Evolutionary conservation across 2,113 vertebrate genomes (phyloP).

Genomic region (Nanorana parkeri): DNA sequence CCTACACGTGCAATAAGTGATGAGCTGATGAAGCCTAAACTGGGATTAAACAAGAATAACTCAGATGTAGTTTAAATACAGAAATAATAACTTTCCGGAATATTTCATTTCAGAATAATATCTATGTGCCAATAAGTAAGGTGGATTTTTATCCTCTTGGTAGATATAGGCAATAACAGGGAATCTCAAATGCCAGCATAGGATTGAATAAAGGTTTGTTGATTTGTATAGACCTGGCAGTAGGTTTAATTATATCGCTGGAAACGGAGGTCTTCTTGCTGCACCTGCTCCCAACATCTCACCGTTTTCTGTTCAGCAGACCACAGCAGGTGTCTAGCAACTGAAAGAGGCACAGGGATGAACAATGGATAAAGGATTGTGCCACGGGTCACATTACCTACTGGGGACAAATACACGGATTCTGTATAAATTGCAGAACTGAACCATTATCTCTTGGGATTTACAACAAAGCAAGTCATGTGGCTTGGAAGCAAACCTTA

Average conservation of each 20-base stretch:
- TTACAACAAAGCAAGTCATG: slow-evolving; percentile 29
- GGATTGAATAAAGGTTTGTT: slow-evolving; percentile 49
- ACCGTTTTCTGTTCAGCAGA: slow-evolving; percentile 48
- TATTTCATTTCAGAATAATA: slow-evolving; percentile 21
- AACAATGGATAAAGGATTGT: slow-evolving; percentile 56
- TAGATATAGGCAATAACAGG: slow-evolving; percentile 37
- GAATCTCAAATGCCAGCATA: slow-evolving; percentile 46
- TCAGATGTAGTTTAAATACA: background rate
- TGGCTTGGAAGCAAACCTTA: slow-evolving; percentile 43
- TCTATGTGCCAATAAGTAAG: slow-evolving; percentile 20
- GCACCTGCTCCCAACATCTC: slow-evolving; percentile 57
- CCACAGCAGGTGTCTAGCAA: slow-evolving; percentile 53
- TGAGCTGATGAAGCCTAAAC: slow-evolving; percentile 2
- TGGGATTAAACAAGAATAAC: background rate
- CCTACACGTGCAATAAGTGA: background rate
- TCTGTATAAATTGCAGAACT: slow-evolving; percentile 44
- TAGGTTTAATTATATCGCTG: slow-evolving; percentile 56
- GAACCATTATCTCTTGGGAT: slow-evolving; percentile 47
- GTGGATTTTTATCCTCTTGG: slow-evolving; percentile 9
- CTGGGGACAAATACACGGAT: slow-evolving; percentile 45
- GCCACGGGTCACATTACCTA: slow-evolving; percentile 56
- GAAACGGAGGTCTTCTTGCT: slow-evolving; percentile 47
- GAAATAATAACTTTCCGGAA: slow-evolving; percentile 12
- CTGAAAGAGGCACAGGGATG: slow-evolving; percentile 45
- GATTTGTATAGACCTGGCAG: slow-evolving; percentile 55